Evolutionary conservation across 2,113 vertebrate genomes (phyloP).

Genomic region (Procavia capensis): DNA sequence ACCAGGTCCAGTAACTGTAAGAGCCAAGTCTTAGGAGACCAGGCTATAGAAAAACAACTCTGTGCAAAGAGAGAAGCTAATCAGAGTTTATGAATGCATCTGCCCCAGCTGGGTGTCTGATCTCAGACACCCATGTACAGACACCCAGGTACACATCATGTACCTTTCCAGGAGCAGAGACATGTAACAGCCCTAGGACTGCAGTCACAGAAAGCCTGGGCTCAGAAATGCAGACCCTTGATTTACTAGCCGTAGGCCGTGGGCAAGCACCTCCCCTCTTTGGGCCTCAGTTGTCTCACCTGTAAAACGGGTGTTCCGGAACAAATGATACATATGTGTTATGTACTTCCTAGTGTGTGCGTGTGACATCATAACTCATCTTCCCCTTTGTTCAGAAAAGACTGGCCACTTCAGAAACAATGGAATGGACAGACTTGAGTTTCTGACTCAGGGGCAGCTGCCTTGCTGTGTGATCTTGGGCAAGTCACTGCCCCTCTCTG

Average conservation of each 20-base stretch:
- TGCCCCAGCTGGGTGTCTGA: background rate
- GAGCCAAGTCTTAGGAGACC: conserved; percentile 3
- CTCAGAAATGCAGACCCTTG: background rate
- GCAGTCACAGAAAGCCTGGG: background rate
- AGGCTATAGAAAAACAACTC: conserved; percentile 64
- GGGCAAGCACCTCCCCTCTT: background rate
- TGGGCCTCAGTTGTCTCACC: background rate
- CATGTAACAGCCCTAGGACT: fast-evolving
- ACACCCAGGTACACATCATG: background rate
- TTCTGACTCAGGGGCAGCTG: background rate
- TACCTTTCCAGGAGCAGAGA: background rate
- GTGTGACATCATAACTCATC: fast-evolving
- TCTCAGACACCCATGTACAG: too few species aligned
- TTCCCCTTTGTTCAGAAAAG: background rate
- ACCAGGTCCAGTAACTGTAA: background rate
- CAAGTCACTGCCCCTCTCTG: background rate
- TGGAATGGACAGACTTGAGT: background rate
- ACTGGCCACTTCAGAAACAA: background rate
- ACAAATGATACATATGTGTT: background rate
- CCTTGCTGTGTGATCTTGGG: background rate
- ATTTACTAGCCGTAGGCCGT: fast-evolving
- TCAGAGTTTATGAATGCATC: background rate
- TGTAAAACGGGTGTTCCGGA: background rate
- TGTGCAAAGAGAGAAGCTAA: background rate
- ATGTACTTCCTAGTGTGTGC: fast-evolving